Evolutionary conservation across 1,140 invertebrate species (phyloP).

Genomic region (Aphidius ervi): DNA sequence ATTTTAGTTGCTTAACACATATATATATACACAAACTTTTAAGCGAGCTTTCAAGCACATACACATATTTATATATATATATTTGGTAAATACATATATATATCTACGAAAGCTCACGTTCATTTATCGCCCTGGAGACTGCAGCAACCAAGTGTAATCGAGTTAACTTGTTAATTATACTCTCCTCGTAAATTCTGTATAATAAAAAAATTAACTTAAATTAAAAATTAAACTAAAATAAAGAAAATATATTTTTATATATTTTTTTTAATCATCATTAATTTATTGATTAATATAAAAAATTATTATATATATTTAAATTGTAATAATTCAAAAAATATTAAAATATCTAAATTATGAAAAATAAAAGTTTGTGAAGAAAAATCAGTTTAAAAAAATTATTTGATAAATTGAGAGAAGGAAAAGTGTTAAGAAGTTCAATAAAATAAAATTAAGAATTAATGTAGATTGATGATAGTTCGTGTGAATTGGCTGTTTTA

Average conservation of each 20-base stretch:
- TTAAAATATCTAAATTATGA: too few relatives aligned
- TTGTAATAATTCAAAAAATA: too few relatives aligned
- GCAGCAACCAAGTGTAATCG: slow-evolving; percentile 19
- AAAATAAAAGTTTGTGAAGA: too few relatives aligned
- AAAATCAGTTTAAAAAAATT: too few relatives aligned
- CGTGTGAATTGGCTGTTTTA: slow-evolving; percentile 40
- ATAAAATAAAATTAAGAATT: slow-evolving; percentile 51
- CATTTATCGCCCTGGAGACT: slow-evolving; percentile 14
- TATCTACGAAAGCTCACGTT: slow-evolving; percentile 9
- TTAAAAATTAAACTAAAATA: not conserved
- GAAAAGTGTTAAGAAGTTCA: slow-evolving; percentile 31
- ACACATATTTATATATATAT: not conserved
- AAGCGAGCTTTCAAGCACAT: too few relatives aligned
- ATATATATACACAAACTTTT: not conserved
- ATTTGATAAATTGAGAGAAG: slow-evolving; percentile 40
- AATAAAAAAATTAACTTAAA: slow-evolving; percentile 20
- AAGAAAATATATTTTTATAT: not conserved
- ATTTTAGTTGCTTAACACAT: not conserved
- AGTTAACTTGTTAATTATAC: slow-evolving; percentile 23
- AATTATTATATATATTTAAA: too few relatives aligned
- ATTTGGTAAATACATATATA: not conserved
- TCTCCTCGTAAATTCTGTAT: slow-evolving; percentile 19
- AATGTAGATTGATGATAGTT: slow-evolving; percentile 48
- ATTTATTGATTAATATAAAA: too few relatives aligned
- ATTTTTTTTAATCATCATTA: too few relatives aligned